Base-by-base conservation (phyloP, 2,888 invertebrate species). In the Trichacis sp. region DNA sequence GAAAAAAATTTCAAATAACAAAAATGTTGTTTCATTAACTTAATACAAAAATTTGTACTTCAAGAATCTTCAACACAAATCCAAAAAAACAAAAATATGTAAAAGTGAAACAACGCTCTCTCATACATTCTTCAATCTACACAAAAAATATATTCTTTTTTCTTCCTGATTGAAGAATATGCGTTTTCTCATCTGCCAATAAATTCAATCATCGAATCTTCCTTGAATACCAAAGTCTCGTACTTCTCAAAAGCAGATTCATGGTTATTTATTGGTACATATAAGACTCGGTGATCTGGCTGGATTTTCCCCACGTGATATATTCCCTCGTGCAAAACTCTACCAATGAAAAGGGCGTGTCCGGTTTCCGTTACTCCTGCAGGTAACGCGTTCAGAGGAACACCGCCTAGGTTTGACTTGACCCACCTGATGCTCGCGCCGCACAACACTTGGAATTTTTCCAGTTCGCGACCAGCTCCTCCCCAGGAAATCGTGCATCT, bases 201-300 rank as follows among this genome's bases (percentile, higher is more conserved):
- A 40, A 68, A 71, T 51, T 78, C 79, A n/a, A 68, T 51, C 0
- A 68, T 38, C 5, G 68, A 60, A 47, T 58, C 64, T n/a, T 60
- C 64, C 18, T 76, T 73, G 43, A 77, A 45, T n/a, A 83, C 76
- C 40, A 84, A 73, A n/a, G 82, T 73, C 64, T 85, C 84, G 55
- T 82, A 82, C 3, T 75, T 72, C 12, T 59, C 38, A 20, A 72
- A 78, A n/a, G 70, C 43, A 3, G 66, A 55, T 55, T 82, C 82
- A 8, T 65, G 63, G 0, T 77, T 79, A 17, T 74, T 67, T 11
- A 75, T 51, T 12, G 79, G 73, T 70, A 80, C 70, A 14, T 80
- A 81, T 48, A 80, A 81, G 12, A 64, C 67, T 58, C 76, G 75
- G 45, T 81, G 80, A 63, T 77, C 77, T 0, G 79, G 77, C 38